Evolutionary conservation across 2,797 vertebrate genomes (phyloP), one percentile per base, ranked within the genome.

Genomic region (Nannoperca obscura): DNA sequence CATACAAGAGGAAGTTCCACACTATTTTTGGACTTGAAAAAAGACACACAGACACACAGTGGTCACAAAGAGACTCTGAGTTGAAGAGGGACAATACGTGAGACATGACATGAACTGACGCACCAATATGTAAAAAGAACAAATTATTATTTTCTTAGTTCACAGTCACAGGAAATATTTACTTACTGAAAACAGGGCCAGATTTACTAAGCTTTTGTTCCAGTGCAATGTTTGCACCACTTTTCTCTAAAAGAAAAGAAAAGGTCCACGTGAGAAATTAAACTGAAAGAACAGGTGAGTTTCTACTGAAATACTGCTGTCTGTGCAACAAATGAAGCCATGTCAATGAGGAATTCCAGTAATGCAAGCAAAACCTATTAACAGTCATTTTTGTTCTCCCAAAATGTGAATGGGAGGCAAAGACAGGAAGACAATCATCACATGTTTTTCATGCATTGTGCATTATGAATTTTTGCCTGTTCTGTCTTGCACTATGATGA

Each of bases 201-300:
- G 95, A 95, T 95, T 96, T 96, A 92, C 94, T 95, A 90, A 95
- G 92, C 93, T 96, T 96, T 87, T 95, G 94, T 85, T 96, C 95
- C 82, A 94, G 91, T 89, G 94, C 90, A 83, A 94, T 95, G 91
- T 94, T 96, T 86, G 93, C 92, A 91, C 94, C 92, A 86, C 93
- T 94, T 92, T 96, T 96, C 75, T 96, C 95, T 96, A 90, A 82
- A 92, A 90, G 81, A 89, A 91, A 90, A 89, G 80, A 85, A 90
- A 87, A 89, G 83, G 66, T 85, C 58, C 81, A 86, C 57, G 89
- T 90, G 88, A 94, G 88, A 89, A 87, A 89, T 74, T 27, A 87
- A 87, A 81, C 5, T 27, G 32, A 74, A 81, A 75, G 69, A 59
- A 63, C 20, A 67, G 0, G 58, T 71, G 63, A 78, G 74, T 72